Conservation (phyloP, 2,888 invertebrate species). For the Drosophila helvetica region DNA sequence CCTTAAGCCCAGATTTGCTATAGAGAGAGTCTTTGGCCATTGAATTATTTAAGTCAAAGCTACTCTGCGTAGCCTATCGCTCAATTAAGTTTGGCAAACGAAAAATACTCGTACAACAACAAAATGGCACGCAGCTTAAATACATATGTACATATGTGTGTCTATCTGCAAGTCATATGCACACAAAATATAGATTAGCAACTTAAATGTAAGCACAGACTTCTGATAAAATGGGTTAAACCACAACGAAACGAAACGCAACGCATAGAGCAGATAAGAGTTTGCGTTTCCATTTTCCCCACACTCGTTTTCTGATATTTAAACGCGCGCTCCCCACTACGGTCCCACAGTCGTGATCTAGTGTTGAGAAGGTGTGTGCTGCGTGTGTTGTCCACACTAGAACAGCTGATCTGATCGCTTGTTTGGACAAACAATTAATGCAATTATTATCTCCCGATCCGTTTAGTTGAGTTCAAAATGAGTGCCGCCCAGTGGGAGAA, state of each 20-base stretch:
- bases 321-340: slow-evolving; percentile 34
- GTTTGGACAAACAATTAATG: slow-evolving; percentile 24
- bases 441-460: slow-evolving; percentile 3
- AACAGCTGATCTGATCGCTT: slow-evolving; percentile 50
- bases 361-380: slow-evolving; percentile 57
- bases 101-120: not conserved
- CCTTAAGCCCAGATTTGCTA: slow-evolving; percentile 5
- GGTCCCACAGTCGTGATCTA: slow-evolving; percentile 52
- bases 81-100: not conserved
- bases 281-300: slow-evolving; percentile 2
- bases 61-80: not conserved
- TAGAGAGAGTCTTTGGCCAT: not conserved
- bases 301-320: slow-evolving; percentile 50
- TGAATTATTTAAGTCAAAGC: not conserved
- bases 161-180: slow-evolving; percentile 4
- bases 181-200: slow-evolving; percentile 37
- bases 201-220: slow-evolving; percentile 25
- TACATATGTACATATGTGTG: not conserved
- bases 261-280: slow-evolving; percentile 42
- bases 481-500: slow-evolving; percentile 82
- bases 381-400: slow-evolving; percentile 9
- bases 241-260: slow-evolving; percentile 17
- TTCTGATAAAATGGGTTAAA: slow-evolving; percentile 38
- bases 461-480: slow-evolving; percentile 39
- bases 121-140: not conserved